phyloP scores from a whole-genome alignment of 2,888 invertebrate species.

The Cerastis leucographa region DNA sequence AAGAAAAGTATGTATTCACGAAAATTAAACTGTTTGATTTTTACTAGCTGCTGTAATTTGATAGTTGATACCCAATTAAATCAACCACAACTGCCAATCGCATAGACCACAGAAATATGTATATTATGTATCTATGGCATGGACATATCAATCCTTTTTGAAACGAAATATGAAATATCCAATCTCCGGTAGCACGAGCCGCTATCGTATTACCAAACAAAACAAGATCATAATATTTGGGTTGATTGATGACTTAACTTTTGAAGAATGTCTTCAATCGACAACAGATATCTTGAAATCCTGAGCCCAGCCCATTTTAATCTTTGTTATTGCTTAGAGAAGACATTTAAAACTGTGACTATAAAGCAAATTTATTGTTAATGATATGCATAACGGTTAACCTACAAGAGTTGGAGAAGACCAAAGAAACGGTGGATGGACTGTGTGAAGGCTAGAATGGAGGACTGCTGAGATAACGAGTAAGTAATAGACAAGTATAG shows the following conservation, averaged over 20 bases:
- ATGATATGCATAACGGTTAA: constrained; percentile 9
- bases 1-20: background rate
- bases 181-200: constrained; percentile 2
- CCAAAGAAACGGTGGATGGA: background rate
- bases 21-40: background rate
- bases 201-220: constrained; percentile 44
- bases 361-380: constrained; percentile 1
- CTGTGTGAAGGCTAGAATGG: background rate
- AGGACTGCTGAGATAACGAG: background rate
- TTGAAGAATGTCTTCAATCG: constrained; percentile 36
- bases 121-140: too few relatives aligned
- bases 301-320: constrained; percentile 15
- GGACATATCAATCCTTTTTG: background rate
- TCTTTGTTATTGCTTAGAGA: constrained; percentile 16
- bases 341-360: background rate
- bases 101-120: too few relatives aligned
- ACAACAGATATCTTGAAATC: constrained; percentile 16
- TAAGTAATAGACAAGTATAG: background rate
- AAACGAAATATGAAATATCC: background rate
- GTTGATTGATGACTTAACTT: constrained; percentile 55
- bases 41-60: background rate
- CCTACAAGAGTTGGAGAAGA: background rate
- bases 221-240: constrained; percentile 47
- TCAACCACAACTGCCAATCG: background rate
- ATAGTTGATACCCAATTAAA: background rate